Evolutionary conservation across 2,888 invertebrate genomes (phyloP).

Genomic region (Tenthredo amoena): DNA sequence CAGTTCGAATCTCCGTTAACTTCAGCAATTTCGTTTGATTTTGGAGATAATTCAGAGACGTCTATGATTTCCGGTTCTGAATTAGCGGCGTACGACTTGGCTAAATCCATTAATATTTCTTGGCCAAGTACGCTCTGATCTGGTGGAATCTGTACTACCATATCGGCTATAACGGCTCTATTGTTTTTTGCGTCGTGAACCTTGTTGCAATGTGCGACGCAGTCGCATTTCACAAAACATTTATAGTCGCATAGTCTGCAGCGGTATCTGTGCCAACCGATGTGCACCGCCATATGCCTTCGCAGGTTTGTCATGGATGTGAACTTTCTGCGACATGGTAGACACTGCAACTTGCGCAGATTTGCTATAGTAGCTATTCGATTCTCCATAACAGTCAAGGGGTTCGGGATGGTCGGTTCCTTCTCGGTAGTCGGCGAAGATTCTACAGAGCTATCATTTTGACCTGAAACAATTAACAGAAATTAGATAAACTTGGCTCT

Average conservation of each 20-base stretch:
- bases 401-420: not conserved
- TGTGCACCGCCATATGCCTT: conserved; percentile 84
- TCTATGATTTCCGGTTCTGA: conserved; percentile 55
- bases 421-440: not conserved
- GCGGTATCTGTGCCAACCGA: conserved; percentile 87
- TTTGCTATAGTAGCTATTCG: conserved; percentile 63
- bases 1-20: not conserved
- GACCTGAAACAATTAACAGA: not conserved
- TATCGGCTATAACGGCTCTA: conserved; percentile 61
- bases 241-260: conserved; percentile 88
- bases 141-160: conserved; percentile 63
- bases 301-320: conserved; percentile 80
- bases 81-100: conserved; percentile 6
- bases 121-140: conserved; percentile 54
- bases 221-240: conserved; percentile 83
- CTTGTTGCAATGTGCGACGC: conserved; percentile 83
- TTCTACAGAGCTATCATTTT: not conserved
- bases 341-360: conserved; percentile 77
- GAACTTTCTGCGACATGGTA: conserved; percentile 80
- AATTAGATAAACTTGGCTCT: not conserved
- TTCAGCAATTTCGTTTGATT: not conserved
- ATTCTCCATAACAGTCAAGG: conserved; percentile 58
- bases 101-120: conserved; percentile 51
- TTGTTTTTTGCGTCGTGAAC: conserved; percentile 81
- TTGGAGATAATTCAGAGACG: conserved; percentile 39